Percentiles rank a stretch among this genome's conserved stretches.
These are phyloP conservation scores for Canis aureus DNA, from an alignment of 2,113 vertebrate species.

Conservation along the genomic window DNA sequence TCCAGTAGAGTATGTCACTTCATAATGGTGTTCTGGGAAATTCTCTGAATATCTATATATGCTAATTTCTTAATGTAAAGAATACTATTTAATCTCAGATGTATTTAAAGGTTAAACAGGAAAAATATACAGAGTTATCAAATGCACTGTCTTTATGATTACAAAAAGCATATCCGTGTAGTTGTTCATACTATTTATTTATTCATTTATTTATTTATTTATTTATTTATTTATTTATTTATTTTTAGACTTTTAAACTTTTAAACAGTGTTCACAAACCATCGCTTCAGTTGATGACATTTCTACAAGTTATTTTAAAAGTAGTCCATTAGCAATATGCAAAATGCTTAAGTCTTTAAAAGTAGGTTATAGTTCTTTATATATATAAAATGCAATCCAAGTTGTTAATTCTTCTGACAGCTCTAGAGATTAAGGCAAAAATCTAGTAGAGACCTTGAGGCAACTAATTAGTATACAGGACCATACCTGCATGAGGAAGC, in stretches of 20 bases:
- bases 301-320: slow-evolving; percentile 1
- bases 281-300: background rate
- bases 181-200: background rate
- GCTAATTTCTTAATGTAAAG: background rate
- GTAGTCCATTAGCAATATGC: background rate
- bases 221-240: no score
- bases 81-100: background rate
- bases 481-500: background rate
- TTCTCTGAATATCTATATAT: background rate
- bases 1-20: background rate
- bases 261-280: background rate
- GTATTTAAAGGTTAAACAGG: background rate
- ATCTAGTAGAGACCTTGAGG: slow-evolving; percentile 32
- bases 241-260: background rate
- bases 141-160: background rate
- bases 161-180: background rate
- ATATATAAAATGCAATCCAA: slow-evolving; percentile 29
- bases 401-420: slow-evolving; percentile 54
- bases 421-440: slow-evolving; percentile 54
- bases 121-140: background rate
- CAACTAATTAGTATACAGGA: slow-evolving; percentile 33
- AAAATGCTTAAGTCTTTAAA: slow-evolving; percentile 17
- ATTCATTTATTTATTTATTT: no score
- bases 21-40: background rate
- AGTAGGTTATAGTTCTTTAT: slow-evolving; percentile 31